Percentiles rank a stretch among this genome's conserved stretches.
These are phyloP conservation scores for Oncorhynchus keta DNA, from an alignment of 2,113 vertebrate genomes.

Conservation along the genomic window DNA sequence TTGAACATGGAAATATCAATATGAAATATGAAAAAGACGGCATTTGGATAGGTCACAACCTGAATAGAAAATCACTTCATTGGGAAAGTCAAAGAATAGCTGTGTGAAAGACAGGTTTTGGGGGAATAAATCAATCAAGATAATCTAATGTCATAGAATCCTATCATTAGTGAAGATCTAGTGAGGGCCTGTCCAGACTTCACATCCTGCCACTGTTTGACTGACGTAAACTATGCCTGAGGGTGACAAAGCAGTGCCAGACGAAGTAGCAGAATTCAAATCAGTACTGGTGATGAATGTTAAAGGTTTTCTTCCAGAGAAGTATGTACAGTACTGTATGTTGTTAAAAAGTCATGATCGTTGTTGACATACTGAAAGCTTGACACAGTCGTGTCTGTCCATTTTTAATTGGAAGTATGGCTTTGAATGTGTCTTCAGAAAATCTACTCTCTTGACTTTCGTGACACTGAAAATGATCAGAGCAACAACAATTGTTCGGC, in stretches of 20 bases:
- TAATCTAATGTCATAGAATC: slow-evolving; percentile 33
- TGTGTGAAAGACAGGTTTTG: slow-evolving; percentile 32
- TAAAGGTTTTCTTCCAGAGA: slow-evolving; percentile 1
- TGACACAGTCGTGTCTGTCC: slow-evolving; percentile 12
- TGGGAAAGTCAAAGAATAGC: slow-evolving; percentile 60
- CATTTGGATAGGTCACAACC: slow-evolving; percentile 63
- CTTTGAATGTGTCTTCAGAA: not conserved
- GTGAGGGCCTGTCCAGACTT: slow-evolving; percentile 48
- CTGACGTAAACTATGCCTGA: slow-evolving; percentile 49
- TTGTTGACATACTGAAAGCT: not conserved
- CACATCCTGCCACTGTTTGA: slow-evolving; percentile 36
- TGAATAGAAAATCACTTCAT: slow-evolving; percentile 71
- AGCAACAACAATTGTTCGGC: slow-evolving; percentile 15
- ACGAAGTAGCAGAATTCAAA: slow-evolving; percentile 18
- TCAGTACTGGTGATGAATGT: not conserved
- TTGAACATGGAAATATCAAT: slow-evolving; percentile 76
- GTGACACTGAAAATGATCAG: slow-evolving; percentile 11
- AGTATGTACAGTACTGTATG: not conserved
- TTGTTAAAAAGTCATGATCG: not conserved
- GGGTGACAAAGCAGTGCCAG: slow-evolving; percentile 44
- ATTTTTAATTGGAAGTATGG: slow-evolving; percentile 18
- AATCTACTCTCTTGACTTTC: slow-evolving; percentile 15
- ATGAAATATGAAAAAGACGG: slow-evolving; percentile 62
- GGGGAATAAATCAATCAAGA: slow-evolving; percentile 33
- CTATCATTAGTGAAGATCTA: slow-evolving; percentile 60